These are phyloP conservation scores for Drosophila murphyi DNA, from an alignment of 1,140 invertebrate genomes.

Conservation along the genomic window DNA sequence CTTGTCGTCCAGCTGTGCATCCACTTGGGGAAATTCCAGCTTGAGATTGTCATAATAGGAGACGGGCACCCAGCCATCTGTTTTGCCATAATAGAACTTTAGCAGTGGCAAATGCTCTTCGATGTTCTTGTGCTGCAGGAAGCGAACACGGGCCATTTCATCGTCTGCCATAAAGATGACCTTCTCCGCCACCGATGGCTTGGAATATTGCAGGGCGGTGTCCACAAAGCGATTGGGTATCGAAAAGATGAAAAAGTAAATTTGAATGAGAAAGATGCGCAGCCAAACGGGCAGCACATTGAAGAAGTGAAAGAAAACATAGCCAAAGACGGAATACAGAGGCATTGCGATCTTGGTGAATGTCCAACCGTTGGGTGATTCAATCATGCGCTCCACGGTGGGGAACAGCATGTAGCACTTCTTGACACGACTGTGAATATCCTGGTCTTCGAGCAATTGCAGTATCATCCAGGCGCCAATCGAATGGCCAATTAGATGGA, in stretches of 20 bases:
- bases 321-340: slow-evolving; percentile 71
- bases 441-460: slow-evolving; percentile 88
- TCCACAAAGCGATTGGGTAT: slow-evolving; percentile 84
- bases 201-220: slow-evolving; percentile 85
- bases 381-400: slow-evolving; percentile 91
- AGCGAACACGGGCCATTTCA: slow-evolving; percentile 87
- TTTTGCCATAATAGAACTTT: slow-evolving; percentile 90
- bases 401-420: slow-evolving; percentile 92
- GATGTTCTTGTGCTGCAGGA: slow-evolving; percentile 86
- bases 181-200: slow-evolving; percentile 85
- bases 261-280: slow-evolving; percentile 85
- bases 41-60: slow-evolving; percentile 88
- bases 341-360: slow-evolving; percentile 84
- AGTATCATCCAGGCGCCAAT: slow-evolving; percentile 92
- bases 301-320: slow-evolving; percentile 72
- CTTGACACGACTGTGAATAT: slow-evolving; percentile 85
- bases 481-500: slow-evolving; percentile 93
- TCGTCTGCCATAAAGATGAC: slow-evolving; percentile 87
- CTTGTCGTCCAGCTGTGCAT: slow-evolving; percentile 88
- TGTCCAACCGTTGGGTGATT: slow-evolving; percentile 89
- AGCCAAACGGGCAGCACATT: slow-evolving; percentile 86
- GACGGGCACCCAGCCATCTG: slow-evolving; percentile 91
- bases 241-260: slow-evolving; percentile 85
- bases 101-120: slow-evolving; percentile 86
- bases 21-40: slow-evolving; percentile 86